phyloP scores from a whole-genome alignment of 53 echinoderm and acorn worm species.

The Mesocentrotus franciscanus region DNA sequence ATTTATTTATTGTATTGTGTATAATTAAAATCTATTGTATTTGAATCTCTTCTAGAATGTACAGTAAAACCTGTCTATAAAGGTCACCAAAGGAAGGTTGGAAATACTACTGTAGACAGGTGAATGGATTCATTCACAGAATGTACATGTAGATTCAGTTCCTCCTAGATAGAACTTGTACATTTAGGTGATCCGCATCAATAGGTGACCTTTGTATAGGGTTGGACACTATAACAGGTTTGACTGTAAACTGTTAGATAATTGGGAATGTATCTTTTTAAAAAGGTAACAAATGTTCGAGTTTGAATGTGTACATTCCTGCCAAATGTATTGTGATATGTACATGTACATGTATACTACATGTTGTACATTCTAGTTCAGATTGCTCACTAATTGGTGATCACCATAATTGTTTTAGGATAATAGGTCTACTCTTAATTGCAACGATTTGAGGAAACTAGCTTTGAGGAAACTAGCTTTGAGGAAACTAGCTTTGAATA shows the following conservation, averaged over 20 bases:
- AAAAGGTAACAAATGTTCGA: too few species aligned
- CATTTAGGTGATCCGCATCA: too few species aligned
- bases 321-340: neutral
- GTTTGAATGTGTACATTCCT: neutral
- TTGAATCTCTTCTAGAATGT: too few species aligned
- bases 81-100: neutral
- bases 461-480: neutral
- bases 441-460: neutral
- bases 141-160: too few species aligned
- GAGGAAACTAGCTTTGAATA: neutral
- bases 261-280: too few species aligned
- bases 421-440: slow-evolving; percentile 7
- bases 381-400: neutral
- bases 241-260: too few species aligned
- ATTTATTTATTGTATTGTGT: too few species aligned
- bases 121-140: too few species aligned
- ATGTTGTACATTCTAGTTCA: neutral
- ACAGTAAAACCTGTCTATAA: neutral
- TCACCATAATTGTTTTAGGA: neutral
- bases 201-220: too few species aligned
- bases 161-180: too few species aligned
- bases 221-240: too few species aligned
- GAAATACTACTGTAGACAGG: neutral
- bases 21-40: neutral
- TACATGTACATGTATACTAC: neutral